These are phyloP conservation scores for Hypena proboscidalis DNA, from an alignment of 2,888 invertebrate genomes.

Conservation along the genomic window DNA sequence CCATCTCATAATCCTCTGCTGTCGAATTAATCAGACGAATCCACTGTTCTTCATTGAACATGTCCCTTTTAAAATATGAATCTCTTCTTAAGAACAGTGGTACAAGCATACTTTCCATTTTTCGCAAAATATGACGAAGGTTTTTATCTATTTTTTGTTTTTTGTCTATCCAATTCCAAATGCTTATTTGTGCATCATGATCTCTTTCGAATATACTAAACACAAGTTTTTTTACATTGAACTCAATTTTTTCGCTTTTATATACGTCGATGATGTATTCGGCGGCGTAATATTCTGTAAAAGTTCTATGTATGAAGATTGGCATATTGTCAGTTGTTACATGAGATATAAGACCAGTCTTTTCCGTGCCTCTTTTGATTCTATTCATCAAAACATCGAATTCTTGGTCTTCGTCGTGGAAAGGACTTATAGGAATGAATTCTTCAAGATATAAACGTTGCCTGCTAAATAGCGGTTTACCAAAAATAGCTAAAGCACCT, in stretches of 20 bases:
- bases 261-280: constrained; percentile 6
- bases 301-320: constrained; percentile 7
- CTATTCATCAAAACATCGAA: not conserved
- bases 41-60: too few species aligned
- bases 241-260: constrained; percentile 1
- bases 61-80: too few species aligned
- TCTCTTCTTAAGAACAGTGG: too few species aligned
- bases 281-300: constrained; percentile 10
- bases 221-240: constrained; percentile 3
- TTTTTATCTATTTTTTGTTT: too few species aligned
- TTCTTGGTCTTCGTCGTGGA: not conserved
- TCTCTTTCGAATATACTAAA: too few species aligned
- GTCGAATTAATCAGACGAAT: too few species aligned
- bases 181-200: too few species aligned
- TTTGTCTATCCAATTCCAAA: too few species aligned
- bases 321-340: constrained; percentile 8
- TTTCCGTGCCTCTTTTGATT: constrained; percentile 6
- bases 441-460: too few species aligned
- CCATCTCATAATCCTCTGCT: too few species aligned
- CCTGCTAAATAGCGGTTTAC: not conserved
- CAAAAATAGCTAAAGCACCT: constrained; percentile 20
- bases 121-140: too few species aligned
- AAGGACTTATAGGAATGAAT: constrained; percentile 8
- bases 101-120: too few species aligned
- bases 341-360: constrained; percentile 8